These are phyloP conservation scores for Cariama cristata DNA, from an alignment of 2,113 vertebrate species.

Conservation along the genomic window DNA sequence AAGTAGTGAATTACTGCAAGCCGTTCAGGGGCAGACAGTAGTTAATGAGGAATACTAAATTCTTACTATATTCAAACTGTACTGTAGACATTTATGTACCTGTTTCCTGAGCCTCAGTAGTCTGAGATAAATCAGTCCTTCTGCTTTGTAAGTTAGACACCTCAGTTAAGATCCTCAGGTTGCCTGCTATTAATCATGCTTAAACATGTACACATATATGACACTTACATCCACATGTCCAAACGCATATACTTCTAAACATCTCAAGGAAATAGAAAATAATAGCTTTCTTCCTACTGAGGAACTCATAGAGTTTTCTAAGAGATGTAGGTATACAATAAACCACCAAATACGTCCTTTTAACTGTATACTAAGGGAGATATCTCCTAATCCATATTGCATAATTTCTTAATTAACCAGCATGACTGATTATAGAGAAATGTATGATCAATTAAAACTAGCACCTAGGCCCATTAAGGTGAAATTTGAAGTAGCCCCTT, in stretches of 20 bases:
- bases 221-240: not conserved
- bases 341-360: not conserved
- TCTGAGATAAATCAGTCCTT: not conserved
- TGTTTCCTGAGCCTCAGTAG: not conserved
- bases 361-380: not conserved
- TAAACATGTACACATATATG: not conserved
- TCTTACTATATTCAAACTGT: not conserved
- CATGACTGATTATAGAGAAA: not conserved
- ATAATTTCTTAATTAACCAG: not conserved
- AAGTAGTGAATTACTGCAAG: not conserved
- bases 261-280: not conserved
- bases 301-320: not conserved
- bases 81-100: not conserved
- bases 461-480: accelerated
- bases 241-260: not conserved
- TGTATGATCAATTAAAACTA: not conserved
- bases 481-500: not conserved
- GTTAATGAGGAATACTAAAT: not conserved
- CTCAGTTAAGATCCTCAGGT: not conserved
- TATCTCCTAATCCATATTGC: not conserved
- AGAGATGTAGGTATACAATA: not conserved
- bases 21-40: not conserved
- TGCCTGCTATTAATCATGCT: not conserved
- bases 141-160: not conserved
- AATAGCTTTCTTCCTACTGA: not conserved